phyloP scores from a whole-genome alignment of 1,140 invertebrate species.

The Heliconius hermathena region DNA sequence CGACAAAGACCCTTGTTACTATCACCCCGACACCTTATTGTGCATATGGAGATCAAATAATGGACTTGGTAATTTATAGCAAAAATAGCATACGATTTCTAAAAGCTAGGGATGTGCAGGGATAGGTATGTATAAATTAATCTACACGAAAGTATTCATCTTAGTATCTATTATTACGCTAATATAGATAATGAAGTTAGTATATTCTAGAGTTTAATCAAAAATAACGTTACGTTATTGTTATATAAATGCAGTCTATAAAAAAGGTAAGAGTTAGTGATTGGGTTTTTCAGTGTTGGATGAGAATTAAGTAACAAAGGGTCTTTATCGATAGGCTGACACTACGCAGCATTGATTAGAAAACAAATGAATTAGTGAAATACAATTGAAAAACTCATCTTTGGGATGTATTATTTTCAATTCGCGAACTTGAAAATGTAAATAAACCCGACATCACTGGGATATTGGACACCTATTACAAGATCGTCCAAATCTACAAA shows the following conservation, averaged over 20 bases:
- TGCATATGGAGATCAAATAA: conserved; percentile 43
- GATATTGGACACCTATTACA: not conserved
- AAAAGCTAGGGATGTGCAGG: conserved; percentile 26
- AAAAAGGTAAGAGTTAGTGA: conserved; percentile 51
- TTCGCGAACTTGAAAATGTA: not conserved
- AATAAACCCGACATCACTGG: conserved; percentile 1
- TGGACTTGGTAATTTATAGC: conserved; percentile 25
- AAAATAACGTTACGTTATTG: conserved; percentile 33
- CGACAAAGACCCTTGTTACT: conserved; percentile 80
- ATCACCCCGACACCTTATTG: conserved; percentile 69
- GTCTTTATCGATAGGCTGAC: conserved; percentile 76
- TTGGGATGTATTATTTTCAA: not conserved
- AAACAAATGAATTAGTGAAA: conserved; percentile 5
- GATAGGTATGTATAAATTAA: conserved; percentile 7
- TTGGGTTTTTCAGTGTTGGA: conserved; percentile 65
- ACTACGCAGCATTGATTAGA: conserved; percentile 44
- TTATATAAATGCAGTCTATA: conserved; percentile 21
- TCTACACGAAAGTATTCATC: not conserved
- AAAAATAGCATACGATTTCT: conserved; percentile 27
- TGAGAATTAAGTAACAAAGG: conserved; percentile 68
- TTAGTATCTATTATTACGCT: conserved; percentile 5
- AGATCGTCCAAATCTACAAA: not conserved
- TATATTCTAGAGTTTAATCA: not conserved
- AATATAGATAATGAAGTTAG: not conserved
- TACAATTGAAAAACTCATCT: conserved; percentile 20